phyloP scores from a whole-genome alignment of 2,797 vertebrate genomes.

The Anguilla marmorata region DNA sequence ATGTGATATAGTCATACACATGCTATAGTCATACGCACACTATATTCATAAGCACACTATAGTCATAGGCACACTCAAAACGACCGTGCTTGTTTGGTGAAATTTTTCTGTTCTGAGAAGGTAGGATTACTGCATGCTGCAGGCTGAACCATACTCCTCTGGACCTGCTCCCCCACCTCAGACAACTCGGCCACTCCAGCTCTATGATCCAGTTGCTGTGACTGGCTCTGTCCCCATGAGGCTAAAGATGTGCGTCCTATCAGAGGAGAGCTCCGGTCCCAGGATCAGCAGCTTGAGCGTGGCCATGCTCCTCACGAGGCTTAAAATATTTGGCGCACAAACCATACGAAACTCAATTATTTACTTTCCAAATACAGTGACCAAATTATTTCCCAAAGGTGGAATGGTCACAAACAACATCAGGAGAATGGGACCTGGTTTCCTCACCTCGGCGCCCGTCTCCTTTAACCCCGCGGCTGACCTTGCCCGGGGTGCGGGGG shows the following conservation, averaged over 20 bases:
- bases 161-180: neutral
- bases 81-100: neutral
- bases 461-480: conserved; percentile 47
- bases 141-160: neutral
- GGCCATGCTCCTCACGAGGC: neutral
- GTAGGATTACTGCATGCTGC: neutral
- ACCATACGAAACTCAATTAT: neutral
- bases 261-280: neutral
- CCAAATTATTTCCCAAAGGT: neutral
- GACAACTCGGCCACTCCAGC: neutral
- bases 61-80: neutral
- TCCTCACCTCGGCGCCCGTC: neutral
- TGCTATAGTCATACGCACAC: no score
- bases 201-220: neutral
- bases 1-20: no score
- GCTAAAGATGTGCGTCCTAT: neutral
- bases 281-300: neutral
- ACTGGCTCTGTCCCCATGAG: neutral
- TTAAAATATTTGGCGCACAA: neutral
- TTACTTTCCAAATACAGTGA: neutral
- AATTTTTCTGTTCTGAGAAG: neutral
- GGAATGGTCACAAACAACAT: neutral
- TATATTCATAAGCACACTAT: neutral
- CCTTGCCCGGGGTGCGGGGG: neutral
- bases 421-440: neutral